A percentile compares a stretch with the other conserved stretches of the same genome.
phyloP scores from a whole-genome alignment of 2,888 invertebrate genomes.

The Latheticus oryzae region DNA sequence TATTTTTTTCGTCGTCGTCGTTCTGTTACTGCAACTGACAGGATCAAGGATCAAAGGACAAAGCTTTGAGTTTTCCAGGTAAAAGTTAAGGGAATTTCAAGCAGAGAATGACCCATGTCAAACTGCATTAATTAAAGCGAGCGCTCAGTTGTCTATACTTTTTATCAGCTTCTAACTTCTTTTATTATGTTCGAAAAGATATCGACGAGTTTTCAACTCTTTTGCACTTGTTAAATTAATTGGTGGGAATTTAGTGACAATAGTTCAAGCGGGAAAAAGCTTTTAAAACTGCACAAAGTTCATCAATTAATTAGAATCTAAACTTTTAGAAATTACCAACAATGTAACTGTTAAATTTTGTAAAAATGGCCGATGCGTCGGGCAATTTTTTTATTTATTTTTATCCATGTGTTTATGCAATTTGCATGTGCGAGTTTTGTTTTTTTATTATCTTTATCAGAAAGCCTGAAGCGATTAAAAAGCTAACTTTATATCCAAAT shows the following conservation, averaged over 20 bases:
- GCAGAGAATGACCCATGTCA: slow-evolving; percentile 23
- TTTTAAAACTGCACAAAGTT: slow-evolving; percentile 8
- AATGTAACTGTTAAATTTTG: too few relatives aligned
- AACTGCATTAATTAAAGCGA: slow-evolving; percentile 35
- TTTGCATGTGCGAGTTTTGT: too few relatives aligned
- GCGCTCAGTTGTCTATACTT: slow-evolving; percentile 8
- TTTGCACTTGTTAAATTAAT: slow-evolving; percentile 26
- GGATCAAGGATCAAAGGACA: slow-evolving; percentile 33
- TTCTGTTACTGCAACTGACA: slow-evolving; percentile 31
- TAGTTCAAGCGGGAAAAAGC: slow-evolving; percentile 14
- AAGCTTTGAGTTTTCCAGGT: slow-evolving; percentile 37
- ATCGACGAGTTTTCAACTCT: slow-evolving; percentile 20
- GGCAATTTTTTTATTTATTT: too few relatives aligned
- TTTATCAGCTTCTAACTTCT: slow-evolving; percentile 4
- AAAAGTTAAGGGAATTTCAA: slow-evolving; percentile 7
- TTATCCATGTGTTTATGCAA: too few relatives aligned
- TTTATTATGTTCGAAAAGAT: slow-evolving; percentile 25
- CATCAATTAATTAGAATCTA: slow-evolving; percentile 21
- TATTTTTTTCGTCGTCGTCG: slow-evolving; percentile 7
- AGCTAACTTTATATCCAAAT: slow-evolving; percentile 17
- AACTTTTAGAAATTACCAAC: too few relatives aligned
- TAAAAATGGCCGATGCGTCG: too few relatives aligned
- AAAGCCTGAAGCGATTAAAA: slow-evolving; percentile 35
- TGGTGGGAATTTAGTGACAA: slow-evolving; percentile 8
- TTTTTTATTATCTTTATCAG: too few relatives aligned